Percentiles rank a stretch among this genome's conserved stretches.
Conservation (phyloP, 2,113 vertebrate genomes). For the Boulengeromyrus knoepffleri region DNA sequence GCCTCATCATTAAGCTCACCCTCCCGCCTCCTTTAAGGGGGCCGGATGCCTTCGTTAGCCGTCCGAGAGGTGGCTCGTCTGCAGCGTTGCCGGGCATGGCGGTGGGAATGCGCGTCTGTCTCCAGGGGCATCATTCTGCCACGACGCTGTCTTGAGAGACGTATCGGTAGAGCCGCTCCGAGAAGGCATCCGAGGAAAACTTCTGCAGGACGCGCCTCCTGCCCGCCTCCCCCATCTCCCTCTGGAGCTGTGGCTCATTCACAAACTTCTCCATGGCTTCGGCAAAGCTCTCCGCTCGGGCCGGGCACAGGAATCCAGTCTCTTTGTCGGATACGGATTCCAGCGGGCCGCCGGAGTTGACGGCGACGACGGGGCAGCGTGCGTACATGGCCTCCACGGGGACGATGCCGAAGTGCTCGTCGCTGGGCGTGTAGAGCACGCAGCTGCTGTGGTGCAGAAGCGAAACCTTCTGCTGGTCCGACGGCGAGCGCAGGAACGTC, state of each 20-base stretch:
- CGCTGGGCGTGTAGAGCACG: conserved; percentile 91
- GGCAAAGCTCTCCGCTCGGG: conserved; percentile 71
- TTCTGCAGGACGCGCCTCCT: conserved; percentile 72
- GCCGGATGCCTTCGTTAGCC: conserved; percentile 45
- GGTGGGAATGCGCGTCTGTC: conserved; percentile 34
- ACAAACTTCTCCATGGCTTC: conserved; percentile 81
- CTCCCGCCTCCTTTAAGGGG: conserved; percentile 47
- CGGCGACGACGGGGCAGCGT: conserved; percentile 82
- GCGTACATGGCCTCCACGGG: conserved; percentile 95
- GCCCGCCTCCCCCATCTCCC: conserved; percentile 80
- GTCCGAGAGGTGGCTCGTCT: conserved; percentile 50
- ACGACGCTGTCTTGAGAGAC: conserved; percentile 64
- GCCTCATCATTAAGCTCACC: conserved; percentile 36
- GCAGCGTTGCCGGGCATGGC: conserved; percentile 53
- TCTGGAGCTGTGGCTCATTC: conserved; percentile 68
- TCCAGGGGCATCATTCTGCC: neutral
- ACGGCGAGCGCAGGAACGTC: conserved; percentile 84
- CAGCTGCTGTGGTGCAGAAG: conserved; percentile 68
- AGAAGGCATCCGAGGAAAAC: conserved; percentile 84
- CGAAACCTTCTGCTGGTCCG: conserved; percentile 78
- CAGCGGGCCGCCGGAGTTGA: conserved; percentile 87
- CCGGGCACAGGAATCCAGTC: conserved; percentile 84
- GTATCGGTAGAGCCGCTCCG: conserved; percentile 74
- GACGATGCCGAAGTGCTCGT: conserved; percentile 95
- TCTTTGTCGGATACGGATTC: conserved; percentile 76